Percentiles rank a stretch among this genome's conserved stretches.
Conservation (phyloP, 2,113 vertebrate genomes). For the Nothocercus nigrocapillus region DNA sequence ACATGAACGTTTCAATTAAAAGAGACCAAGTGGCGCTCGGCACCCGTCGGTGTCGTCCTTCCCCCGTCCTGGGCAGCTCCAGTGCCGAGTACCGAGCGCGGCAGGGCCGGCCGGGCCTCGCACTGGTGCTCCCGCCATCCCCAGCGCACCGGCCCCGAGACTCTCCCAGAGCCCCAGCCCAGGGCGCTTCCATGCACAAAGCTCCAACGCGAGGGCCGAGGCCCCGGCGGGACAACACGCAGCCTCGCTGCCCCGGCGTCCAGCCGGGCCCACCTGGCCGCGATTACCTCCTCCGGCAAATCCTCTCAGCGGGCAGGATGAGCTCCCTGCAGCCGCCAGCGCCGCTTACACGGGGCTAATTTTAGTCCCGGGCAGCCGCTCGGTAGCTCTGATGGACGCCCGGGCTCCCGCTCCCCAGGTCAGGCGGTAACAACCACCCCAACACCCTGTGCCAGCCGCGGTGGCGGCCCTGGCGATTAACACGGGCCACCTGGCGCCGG, state of each 20-base stretch:
- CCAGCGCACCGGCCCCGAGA: no score
- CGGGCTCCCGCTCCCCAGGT: not conserved
- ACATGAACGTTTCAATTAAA: not conserved
- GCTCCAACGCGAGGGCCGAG: not conserved
- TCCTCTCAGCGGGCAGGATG: rapidly evolving
- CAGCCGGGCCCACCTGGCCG: not conserved
- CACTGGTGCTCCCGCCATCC: not conserved
- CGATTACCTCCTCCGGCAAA: not conserved
- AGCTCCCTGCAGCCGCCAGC: not conserved
- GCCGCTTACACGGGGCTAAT: not conserved
- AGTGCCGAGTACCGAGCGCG: not conserved
- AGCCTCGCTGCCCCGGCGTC: not conserved
- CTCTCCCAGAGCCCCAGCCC: not conserved
- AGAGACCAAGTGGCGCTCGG: not conserved
- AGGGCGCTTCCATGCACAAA: not conserved
- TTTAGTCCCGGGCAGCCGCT: not conserved
- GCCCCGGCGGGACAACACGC: rapidly evolving
- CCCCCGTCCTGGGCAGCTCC: not conserved
- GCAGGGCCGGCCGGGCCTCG: no score
- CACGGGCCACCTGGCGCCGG: not conserved
- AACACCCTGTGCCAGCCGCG: not conserved
- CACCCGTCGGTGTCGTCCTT: not conserved
- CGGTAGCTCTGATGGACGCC: not conserved
- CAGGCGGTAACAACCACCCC: not conserved
- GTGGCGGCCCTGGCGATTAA: not conserved